phyloP scores from a whole-genome alignment of 2,888 invertebrate species.

The Diarsia brunnea region DNA sequence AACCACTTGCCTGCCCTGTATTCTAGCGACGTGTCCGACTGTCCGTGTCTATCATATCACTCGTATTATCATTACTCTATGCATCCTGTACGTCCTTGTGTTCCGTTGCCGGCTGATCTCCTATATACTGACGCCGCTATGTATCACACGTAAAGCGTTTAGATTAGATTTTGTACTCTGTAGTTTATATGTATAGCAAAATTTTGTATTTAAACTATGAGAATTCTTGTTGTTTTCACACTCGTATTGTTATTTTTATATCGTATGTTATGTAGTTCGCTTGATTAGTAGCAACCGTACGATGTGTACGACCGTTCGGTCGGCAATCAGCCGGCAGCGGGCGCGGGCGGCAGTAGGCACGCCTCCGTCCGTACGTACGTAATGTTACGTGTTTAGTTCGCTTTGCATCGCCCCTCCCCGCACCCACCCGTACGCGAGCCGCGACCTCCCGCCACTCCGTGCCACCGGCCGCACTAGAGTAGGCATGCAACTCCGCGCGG shows the following conservation, averaged over 20 bases:
- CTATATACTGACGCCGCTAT: conserved; percentile 45
- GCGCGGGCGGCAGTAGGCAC: conserved; percentile 67
- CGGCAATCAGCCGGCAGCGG: conserved; percentile 60
- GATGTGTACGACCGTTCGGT: conserved; percentile 19
- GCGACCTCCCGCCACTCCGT: conserved; percentile 46
- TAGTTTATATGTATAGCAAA: conserved; percentile 49
- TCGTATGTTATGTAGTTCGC: conserved; percentile 49
- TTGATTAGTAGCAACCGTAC: conserved; percentile 43
- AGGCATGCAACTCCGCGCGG: conserved; percentile 39
- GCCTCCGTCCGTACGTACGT: conserved; percentile 54
- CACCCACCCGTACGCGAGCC: conserved; percentile 75
- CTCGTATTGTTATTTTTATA: conserved; percentile 31
- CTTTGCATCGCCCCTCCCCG: conserved; percentile 82
- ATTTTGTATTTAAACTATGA: conserved; percentile 23
- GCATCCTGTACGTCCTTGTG: conserved; percentile 56
- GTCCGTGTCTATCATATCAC: conserved; percentile 38
- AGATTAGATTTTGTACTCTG: conserved; percentile 46
- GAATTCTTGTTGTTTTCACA: conserved; percentile 33
- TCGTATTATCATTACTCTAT: conserved; percentile 56
- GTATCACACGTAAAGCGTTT: conserved; percentile 48
- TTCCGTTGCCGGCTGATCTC: conserved; percentile 62
- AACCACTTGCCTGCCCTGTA: background rate
- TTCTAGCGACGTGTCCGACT: conserved; percentile 27
- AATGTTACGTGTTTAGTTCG: conserved; percentile 78
- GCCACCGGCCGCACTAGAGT: background rate